These are phyloP conservation scores for Caenorhabditis macrosperma DNA, from an alignment of 2,888 invertebrate species.

Conservation along the genomic window DNA sequence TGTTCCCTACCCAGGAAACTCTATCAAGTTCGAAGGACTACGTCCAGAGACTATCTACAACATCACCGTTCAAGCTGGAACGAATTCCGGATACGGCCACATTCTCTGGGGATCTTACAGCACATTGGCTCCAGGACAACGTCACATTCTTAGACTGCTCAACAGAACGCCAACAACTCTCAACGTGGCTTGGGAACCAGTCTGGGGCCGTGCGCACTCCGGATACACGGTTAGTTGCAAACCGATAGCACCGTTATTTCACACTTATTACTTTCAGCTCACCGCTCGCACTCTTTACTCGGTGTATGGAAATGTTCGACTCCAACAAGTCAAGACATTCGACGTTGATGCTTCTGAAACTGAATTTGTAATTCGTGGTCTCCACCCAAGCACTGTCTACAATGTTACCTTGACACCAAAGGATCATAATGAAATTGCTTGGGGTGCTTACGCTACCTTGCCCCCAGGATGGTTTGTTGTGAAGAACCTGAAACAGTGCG, in stretches of 20 bases:
- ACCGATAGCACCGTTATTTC: neutral
- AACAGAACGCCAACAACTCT: slow-evolving; percentile 79
- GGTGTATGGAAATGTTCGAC: slow-evolving; percentile 71
- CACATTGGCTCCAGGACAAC: slow-evolving; percentile 78
- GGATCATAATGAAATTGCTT: slow-evolving; percentile 76
- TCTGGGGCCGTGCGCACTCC: slow-evolving; percentile 77
- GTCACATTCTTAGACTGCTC: slow-evolving; percentile 78
- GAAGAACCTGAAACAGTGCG: slow-evolving; percentile 78
- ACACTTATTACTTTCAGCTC: slow-evolving; percentile 63
- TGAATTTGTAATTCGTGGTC: slow-evolving; percentile 75
- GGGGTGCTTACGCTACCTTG: slow-evolving; percentile 80
- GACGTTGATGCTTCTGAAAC: slow-evolving; percentile 75
- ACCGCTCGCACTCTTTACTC: slow-evolving; percentile 77
- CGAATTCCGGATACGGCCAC: slow-evolving; percentile 78
- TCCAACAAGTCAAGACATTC: slow-evolving; percentile 73
- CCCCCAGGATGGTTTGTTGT: slow-evolving; percentile 80
- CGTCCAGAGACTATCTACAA: slow-evolving; percentile 79
- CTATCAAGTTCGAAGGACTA: slow-evolving; percentile 78
- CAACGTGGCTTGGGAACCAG: slow-evolving; percentile 80
- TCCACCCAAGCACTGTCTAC: slow-evolving; percentile 79
- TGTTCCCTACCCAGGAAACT: slow-evolving; percentile 75
- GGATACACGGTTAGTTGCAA: slow-evolving; percentile 70
- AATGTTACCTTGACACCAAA: slow-evolving; percentile 78
- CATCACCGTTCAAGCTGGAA: slow-evolving; percentile 80
- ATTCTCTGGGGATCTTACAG: slow-evolving; percentile 80